Evolutionary conservation across 2,797 vertebrate species (phyloP), one percentile per base, ranked within the genome.

Genomic region (Lithobates sylvaticus): DNA sequence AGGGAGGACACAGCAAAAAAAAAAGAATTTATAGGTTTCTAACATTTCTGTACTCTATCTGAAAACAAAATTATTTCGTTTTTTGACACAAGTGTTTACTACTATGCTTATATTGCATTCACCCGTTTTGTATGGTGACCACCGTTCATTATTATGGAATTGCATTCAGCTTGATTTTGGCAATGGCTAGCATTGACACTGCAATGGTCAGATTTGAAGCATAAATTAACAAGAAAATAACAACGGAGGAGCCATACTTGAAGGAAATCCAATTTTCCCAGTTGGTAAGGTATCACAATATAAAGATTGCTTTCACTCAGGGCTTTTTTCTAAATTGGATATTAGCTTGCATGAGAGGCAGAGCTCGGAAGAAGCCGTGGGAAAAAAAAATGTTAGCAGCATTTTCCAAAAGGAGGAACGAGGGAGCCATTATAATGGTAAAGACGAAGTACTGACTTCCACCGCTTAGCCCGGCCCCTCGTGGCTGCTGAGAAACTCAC

Each of bases 311-410:
- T 67, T 67, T 67, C 65, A 29, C n/a, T 26, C 65, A 27, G 65
- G 26, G 65, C 65, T 67, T 67, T 67, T 61, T 67, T 67, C 65
- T 67, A 67, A 26, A 67, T 67, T 67, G 65, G 65, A 26, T 27
- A 67, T 29, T 15, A 67, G n/a, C 3, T 10, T 15, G 65, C 21
- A 61, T 61, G 54, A 61, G 21, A 29, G 5, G 65, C 65, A 10
- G 13, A 3, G 65, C 65, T 67, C 10, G 10, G 26, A 67, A 67
- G 65, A 26, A 29, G 65, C 10, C 3, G 26, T 67, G 65, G 64
- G 29, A 29, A 67, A 67, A 44, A 44, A 67, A 67, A 10, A 67
- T 29, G 27, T 15, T 29, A 67, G 10, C 65, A 67, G 10, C 26
- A 67, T 67, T 67, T 67, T 67, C 65, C 65, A 67, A 29, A 13